These are phyloP conservation scores for Pangasius djambal DNA, from an alignment of 2,797 vertebrate genomes.

Conservation along the genomic window DNA sequence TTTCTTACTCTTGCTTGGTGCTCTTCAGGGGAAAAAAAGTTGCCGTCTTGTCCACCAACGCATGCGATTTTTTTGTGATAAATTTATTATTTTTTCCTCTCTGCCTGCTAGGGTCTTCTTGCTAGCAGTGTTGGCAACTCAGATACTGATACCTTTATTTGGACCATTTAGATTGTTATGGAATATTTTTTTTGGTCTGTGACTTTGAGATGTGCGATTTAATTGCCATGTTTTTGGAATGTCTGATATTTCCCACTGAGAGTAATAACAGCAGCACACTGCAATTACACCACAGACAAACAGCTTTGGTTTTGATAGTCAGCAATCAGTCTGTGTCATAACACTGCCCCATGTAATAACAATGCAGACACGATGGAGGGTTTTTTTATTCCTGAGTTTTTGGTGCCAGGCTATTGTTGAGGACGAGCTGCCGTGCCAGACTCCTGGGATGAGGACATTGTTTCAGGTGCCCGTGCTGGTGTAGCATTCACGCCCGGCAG, in stretches of 20 bases:
- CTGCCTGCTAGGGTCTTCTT: neutral
- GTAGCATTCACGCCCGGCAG: conserved; percentile 49
- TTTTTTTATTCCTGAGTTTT: conserved; percentile 22
- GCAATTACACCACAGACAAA: conserved; percentile 48
- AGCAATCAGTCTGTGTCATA: conserved; percentile 51
- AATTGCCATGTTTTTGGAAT: conserved; percentile 44
- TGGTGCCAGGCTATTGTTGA: conserved; percentile 51
- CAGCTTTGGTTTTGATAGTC: conserved; percentile 44
- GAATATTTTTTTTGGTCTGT: neutral
- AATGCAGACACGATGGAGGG: conserved; percentile 4
- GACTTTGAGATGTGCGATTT: conserved; percentile 24
- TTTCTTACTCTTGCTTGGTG: neutral
- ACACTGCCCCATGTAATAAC: conserved; percentile 42
- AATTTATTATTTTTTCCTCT: neutral
- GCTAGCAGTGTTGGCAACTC: neutral
- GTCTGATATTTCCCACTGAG: conserved; percentile 30
- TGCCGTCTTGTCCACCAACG: neutral
- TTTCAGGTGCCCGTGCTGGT: conserved; percentile 39
- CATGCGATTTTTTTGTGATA: neutral
- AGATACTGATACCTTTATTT: neutral
- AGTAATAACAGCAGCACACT: conserved; percentile 36
- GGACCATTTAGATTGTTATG: neutral
- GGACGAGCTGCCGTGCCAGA: conserved; percentile 20
- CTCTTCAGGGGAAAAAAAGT: neutral
- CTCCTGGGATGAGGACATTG: conserved; percentile 53